Evolutionary conservation across 2,888 invertebrate species (phyloP), one percentile per base, ranked within the genome.

Genomic region (Pseudolycoriella hygida): DNA sequence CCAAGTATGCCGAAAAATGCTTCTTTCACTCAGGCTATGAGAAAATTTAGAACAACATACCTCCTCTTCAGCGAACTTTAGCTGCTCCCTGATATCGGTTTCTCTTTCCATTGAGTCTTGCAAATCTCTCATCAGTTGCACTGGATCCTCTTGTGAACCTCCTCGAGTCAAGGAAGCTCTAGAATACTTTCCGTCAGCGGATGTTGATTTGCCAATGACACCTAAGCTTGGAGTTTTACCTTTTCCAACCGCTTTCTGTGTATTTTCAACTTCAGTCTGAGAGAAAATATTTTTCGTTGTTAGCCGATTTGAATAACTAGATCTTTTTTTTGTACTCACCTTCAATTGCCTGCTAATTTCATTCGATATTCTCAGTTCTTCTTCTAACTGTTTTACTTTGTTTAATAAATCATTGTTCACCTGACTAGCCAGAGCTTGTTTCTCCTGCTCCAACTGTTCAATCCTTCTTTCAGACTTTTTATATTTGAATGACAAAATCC

Each of bases 401-500:
- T 76, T 76, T 46, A 74, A 69, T 48, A 79, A 72, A 48, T 76
- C 74, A 47, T 75, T 59, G 17, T 74, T 75, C 19, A 71, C 68
- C 53, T 73, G 69, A 4, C 74, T 76, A 4, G 74, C 76, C 1
- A 69, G 66, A 54, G 83, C 79, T 41, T 72, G 71, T 57, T 88
- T 87, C 55, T 96, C 94, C 42, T 76, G 74, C 59, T 94, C 94
- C 17, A 90, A 67, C 56, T 88, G 82, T 46, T 89, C 89, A 44
- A 80, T 74, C 62, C 78, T 80, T 49, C 96, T 75, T 64, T 99
- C 98, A 43, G 89, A 78, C 72, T 98, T 98, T 57, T 96, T 78
- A 52, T 98, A 68, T 66, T 98, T 98, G 67, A 98, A 98, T 53
- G 97, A 96, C 51, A 98, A 73, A 54, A 98, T 92, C 54, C 98